Percentiles rank a stretch among this genome's conserved stretches.
Evolutionary conservation across 2,888 invertebrate species (phyloP).

Genomic region (Caenorhabditis japonica): DNA sequence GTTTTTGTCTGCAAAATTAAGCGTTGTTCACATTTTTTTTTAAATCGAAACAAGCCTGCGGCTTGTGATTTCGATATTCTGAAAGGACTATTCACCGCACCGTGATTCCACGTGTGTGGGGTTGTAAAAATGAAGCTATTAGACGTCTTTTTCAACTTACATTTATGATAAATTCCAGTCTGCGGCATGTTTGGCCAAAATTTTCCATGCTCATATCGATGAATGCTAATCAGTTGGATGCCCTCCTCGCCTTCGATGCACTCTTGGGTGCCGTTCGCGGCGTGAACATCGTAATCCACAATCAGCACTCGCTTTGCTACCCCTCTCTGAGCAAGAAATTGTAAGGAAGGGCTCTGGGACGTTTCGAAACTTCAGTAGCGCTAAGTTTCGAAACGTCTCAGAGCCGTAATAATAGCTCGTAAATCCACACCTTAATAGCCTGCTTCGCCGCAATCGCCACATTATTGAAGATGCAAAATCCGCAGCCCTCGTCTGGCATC

Average conservation of each 20-base stretch:
- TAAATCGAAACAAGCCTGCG: no score
- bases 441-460: constrained; percentile 90
- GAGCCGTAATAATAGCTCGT: no score
- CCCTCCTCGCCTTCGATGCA: constrained; percentile 57
- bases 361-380: no score
- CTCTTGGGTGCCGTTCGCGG: constrained; percentile 71
- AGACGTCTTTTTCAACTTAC: constrained; percentile 84
- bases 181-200: constrained; percentile 83
- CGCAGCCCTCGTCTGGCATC: constrained; percentile 84
- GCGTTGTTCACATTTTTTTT: no score
- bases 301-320: constrained; percentile 88
- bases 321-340: constrained; percentile 7
- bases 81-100: no score
- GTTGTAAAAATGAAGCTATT: neutral
- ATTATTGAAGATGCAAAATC: constrained; percentile 99
- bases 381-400: no score
- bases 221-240: constrained; percentile 91
- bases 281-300: constrained; percentile 87
- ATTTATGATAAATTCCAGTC: constrained; percentile 79
- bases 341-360: no score
- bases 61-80: no score
- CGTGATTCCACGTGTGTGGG: neutral
- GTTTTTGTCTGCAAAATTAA: constrained; percentile 66
- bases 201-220: constrained; percentile 88
- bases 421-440: constrained; percentile 34